Base-by-base conservation (phyloP, 2,797 vertebrate genomes). In the Cryptoblepharus egeriae region DNA sequence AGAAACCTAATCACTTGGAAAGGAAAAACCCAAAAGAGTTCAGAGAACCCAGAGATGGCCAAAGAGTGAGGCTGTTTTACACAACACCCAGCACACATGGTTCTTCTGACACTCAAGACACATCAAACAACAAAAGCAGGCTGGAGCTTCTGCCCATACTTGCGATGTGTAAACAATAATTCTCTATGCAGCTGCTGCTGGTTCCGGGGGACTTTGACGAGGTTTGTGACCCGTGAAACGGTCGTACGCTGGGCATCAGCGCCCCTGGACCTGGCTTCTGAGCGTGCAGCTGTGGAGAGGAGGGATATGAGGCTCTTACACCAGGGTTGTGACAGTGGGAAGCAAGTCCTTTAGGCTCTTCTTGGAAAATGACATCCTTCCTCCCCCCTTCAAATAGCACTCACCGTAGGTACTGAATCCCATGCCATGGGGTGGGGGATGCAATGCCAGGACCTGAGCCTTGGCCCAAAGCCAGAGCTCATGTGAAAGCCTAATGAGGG, bases 401-500 rank as follows among this genome's bases (percentile, higher is more conserved):
- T 74, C 76, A 39, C 75, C 65, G 10, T 78, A 83, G 49, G 78
- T 30, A 71, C 32, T 75, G 67, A 61, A 20, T 81, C 80, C 63
- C 64, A 67, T 83, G 18, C 71, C 58, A 30, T 85, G 80, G 68
- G 82, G 77, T 76, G 83, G 80, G 67, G 85, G 79, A 37, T 88
- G 57, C n/a, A 87, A 83, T 60, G 88, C 79, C 61, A 86, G 63
- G 55, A 88, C 57, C 52, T 89, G 88, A 82, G 85, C 85, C 67
- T 85, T 91, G n/a, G 88, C 90, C 90, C 80, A 91, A 75, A 88
- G 77, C 84, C 86, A 84, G 49, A 91, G 74, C 72, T 88, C 85
- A 74, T 85, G 63, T 0, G 85, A 83, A 58, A 88, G 83, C 80
- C 77, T 87, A 72, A 68, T 32, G 72, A 79, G 57, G 61, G 79